Evolutionary conservation across 1,140 invertebrate species (phyloP), one percentile per base, ranked within the genome.

Genomic region (Bombus turneri): DNA sequence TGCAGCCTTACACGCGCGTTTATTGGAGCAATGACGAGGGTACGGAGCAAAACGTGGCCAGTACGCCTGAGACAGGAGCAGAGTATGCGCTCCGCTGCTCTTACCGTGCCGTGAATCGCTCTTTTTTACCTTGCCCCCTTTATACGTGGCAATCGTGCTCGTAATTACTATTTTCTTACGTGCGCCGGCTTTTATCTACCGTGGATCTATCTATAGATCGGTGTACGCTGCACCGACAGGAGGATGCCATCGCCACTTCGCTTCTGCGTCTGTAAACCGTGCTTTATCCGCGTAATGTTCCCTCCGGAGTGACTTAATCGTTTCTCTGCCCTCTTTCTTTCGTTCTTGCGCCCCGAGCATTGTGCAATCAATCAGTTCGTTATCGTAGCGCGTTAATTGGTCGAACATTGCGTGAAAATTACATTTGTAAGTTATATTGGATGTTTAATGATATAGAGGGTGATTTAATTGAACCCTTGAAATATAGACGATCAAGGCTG

Each of bases 141-240:
- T 88, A 86, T 88, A 82, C 79, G 73, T 66, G 31, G 43, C 28
- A 75, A 87, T 91, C 84, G 81, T 83, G 87, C 41, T 71, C 89
- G 82, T 91, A 91, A 91, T 91, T 91, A 91, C 89, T 91, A 91
- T 91, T 91, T 91, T 91, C 90, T 91, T 90, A 91, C 81, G 59
- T 77, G 72, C 73, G 71, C 71, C 82, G 73, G 76, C 75, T 71
- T 81, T 91, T 88, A 91, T 91, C 89, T 77, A 68, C 76, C 86
- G 81, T 86, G 81, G 72, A 91, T 91, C 89, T 91, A 90, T 90
- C 87, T 88, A 91, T 86, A 88, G 86, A 86, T 62, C 76, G 57
- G 57, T 76, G 66, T 57, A 86, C 59, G 59, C 62, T 79, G 75
- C 43, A 83, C 72, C 64, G 80, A 78, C 80, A 78, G 82, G 72